A percentile compares a stretch with the other conserved stretches of the same genome.
These are phyloP conservation scores for Macropodus opercularis DNA, from an alignment of 2,797 vertebrate species.

Conservation along the genomic window DNA sequence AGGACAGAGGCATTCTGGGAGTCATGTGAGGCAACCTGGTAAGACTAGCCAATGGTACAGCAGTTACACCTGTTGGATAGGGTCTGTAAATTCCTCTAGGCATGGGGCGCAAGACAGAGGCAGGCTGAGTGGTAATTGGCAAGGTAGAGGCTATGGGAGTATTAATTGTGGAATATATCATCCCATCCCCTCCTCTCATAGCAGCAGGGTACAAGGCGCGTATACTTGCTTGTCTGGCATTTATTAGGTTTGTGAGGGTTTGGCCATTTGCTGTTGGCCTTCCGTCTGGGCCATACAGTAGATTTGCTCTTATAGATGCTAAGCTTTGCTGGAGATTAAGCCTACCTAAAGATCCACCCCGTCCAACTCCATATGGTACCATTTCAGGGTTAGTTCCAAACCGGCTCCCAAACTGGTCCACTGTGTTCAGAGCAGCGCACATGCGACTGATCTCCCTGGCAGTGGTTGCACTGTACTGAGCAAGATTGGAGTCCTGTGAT, in stretches of 20 bases:
- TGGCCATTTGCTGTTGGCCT: constrained; percentile 82
- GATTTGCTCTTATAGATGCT: constrained; percentile 85
- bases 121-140: constrained; percentile 98
- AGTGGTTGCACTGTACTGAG: constrained; percentile 97
- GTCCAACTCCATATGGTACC: constrained; percentile 84
- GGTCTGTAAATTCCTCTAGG: constrained; percentile 91
- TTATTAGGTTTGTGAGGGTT: constrained; percentile 86
- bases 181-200: constrained; percentile 93
- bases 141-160: constrained; percentile 98
- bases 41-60: constrained; percentile 92
- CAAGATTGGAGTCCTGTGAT: constrained; percentile 93
- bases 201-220: constrained; percentile 92
- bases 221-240: constrained; percentile 86
- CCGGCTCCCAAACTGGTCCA: constrained; percentile 92
- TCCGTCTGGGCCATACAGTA: constrained; percentile 91
- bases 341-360: constrained; percentile 78
- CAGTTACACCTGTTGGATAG: constrained; percentile 86
- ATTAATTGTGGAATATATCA: constrained; percentile 99
- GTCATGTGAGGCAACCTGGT: constrained; percentile 89
- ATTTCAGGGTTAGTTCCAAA: constrained; percentile 87
- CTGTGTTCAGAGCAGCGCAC: constrained; percentile 97
- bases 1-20: constrained; percentile 88
- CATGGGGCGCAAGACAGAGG: constrained; percentile 89
- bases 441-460: constrained; percentile 98
- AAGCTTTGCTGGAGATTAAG: constrained; percentile 86